Percentiles rank a stretch among this genome's conserved stretches.
These are phyloP conservation scores for Simalia tracyae DNA, from an alignment of 2,797 vertebrate species.

Conservation along the genomic window DNA sequence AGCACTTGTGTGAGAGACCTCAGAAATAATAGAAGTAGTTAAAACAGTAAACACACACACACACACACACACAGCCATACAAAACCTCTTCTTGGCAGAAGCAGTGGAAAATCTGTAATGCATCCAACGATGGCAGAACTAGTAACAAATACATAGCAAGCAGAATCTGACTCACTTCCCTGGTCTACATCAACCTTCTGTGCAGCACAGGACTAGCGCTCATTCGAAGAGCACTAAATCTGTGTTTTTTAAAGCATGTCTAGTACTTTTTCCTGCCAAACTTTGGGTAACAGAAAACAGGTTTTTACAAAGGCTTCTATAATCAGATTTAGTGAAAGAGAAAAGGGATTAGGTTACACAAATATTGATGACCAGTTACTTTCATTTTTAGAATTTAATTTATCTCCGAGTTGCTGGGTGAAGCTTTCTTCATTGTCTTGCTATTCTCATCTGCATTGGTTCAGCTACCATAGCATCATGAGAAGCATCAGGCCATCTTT, in stretches of 20 bases:
- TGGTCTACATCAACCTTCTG: background rate
- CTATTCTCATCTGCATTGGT: background rate
- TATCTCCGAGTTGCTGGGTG: background rate
- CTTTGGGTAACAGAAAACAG: background rate
- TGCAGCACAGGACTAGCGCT: background rate
- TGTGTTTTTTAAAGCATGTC: background rate
- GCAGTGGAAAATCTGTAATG: background rate
- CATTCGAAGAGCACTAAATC: background rate
- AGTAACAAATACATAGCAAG: background rate
- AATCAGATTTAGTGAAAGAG: background rate
- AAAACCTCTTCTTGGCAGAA: background rate
- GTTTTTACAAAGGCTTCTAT: background rate
- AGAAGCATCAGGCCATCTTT: background rate
- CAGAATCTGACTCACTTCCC: background rate
- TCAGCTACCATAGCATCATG: background rate
- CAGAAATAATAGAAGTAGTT: background rate
- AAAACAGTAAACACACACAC: background rate
- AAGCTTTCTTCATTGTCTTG: background rate
- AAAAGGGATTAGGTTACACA: background rate
- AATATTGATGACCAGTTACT: background rate
- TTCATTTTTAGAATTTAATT: background rate
- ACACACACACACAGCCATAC: background rate
- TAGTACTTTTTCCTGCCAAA: background rate
- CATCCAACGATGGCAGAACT: background rate
- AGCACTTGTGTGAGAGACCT: background rate